A percentile compares a stretch with the other conserved stretches of the same genome.
Conservation (phyloP, 2,888 invertebrate species). For the Heliconius cydno region DNA sequence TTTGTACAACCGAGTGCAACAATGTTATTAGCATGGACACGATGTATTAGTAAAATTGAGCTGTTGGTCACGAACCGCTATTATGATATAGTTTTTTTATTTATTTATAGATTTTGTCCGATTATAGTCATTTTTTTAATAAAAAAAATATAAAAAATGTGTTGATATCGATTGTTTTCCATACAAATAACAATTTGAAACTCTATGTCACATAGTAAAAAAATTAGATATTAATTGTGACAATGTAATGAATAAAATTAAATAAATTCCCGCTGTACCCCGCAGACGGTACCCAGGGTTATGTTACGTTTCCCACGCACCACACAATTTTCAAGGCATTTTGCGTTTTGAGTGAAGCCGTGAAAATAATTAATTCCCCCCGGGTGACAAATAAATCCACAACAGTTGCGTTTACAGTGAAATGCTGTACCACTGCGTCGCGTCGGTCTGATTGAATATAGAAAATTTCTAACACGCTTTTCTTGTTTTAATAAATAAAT, state of each 20-base stretch:
- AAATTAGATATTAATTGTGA: no score
- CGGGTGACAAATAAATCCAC: no score
- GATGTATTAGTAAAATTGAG: neutral
- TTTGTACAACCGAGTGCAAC: neutral
- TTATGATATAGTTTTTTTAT: neutral
- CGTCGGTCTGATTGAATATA: no score
- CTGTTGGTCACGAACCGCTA: neutral
- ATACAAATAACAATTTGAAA: neutral
- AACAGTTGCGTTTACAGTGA: no score
- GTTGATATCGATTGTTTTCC: neutral
- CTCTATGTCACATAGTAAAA: neutral
- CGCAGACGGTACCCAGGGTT: no score
- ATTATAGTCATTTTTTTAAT: neutral
- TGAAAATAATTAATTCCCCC: no score
- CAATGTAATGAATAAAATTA: no score
- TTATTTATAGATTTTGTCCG: slow-evolving; percentile 3
- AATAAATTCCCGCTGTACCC: no score
- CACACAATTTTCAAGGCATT: no score
- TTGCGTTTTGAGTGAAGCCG: no score
- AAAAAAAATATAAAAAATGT: neutral
- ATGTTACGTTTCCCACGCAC: no score
- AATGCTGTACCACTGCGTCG: no score
- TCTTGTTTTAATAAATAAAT: neutral
- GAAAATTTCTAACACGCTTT: neutral
- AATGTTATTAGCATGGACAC: neutral